A percentile compares a stretch with the other conserved stretches of the same genome.
Evolutionary conservation across 2,888 invertebrate species (phyloP).

Genomic region (Escarpia spicata): DNA sequence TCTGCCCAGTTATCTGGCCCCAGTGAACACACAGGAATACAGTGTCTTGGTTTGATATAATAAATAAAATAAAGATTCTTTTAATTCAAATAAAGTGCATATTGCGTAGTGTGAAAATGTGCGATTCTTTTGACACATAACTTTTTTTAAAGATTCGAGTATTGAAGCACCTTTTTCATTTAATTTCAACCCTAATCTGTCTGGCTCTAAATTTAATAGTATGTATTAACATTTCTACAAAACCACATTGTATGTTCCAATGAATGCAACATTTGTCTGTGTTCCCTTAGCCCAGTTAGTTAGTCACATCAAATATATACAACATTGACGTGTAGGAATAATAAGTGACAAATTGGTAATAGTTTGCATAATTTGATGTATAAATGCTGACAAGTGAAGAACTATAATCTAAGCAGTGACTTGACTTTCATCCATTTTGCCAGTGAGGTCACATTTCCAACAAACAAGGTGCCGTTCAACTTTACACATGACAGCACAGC

Average conservation of each 20-base stretch:
- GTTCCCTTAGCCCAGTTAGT: neutral
- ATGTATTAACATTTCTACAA: neutral
- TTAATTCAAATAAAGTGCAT: neutral
- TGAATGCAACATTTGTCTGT: neutral
- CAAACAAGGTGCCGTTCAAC: neutral
- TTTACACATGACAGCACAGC: neutral
- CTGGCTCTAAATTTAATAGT: neutral
- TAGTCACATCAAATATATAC: neutral
- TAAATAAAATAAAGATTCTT: neutral
- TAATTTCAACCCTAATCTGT: neutral
- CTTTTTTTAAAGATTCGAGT: neutral
- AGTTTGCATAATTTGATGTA: neutral
- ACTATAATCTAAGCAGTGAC: neutral
- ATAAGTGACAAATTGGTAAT: neutral
- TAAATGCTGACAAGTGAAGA: neutral
- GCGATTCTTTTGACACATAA: neutral
- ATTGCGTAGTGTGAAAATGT: neutral
- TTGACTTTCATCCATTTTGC: neutral
- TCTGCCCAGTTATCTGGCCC: neutral
- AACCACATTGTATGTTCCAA: neutral
- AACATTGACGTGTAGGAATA: neutral
- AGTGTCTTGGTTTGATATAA: neutral
- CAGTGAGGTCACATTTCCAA: neutral
- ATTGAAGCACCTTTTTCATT: neutral
- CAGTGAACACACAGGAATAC: neutral